Base-by-base conservation (phyloP, 2,888 invertebrate species). In the Cataglyphis livida region DNA sequence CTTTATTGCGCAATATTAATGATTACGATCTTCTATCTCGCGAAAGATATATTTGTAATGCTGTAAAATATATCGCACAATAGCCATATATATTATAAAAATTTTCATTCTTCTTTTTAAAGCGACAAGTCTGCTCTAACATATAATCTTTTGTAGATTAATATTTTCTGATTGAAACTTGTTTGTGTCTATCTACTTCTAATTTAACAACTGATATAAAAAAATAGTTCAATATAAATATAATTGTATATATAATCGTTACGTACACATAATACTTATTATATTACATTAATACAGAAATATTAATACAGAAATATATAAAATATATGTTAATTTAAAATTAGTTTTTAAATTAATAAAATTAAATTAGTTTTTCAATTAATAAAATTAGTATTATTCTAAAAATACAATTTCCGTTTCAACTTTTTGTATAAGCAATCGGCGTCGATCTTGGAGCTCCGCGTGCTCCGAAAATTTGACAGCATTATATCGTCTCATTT, bases 1-100 rank as follows among this genome's bases (percentile, higher is more conserved):
- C 15, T 41, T 41, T 21, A 48, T 54, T 62, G 15, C 44, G 6
- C 51, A 51, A 61, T 57, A 28, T 15, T 74, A 65, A 64, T 65
- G 21, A 44, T 32, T 32, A 32, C 21, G 48, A 38, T 32, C 1
- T 74, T 65, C 44, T n/a, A 21, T 65, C 3, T 21, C 21, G 51
- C 12, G 10, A 51, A 25, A 9, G 0, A 12, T 48, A 44, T 44
- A 32, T 15, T 41, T 18, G 12, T 74, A 44, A n/a, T 38, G 61
- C 12, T 32, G 21, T 4, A 62, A 44, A 48, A 32, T 21, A 12
- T 44, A 28, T 5, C 44, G n/a, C 15, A 21, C 25, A 54, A 35
- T 35, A 15, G 5, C 5, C 3, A 0, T 41, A 44, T 44, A 3
- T n/a, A 51, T 51, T 51, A n/a, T 51, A 51, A 51, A 51, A 7